Conservation (phyloP, 2,797 vertebrate genomes). For the Acomys russatus region DNA sequence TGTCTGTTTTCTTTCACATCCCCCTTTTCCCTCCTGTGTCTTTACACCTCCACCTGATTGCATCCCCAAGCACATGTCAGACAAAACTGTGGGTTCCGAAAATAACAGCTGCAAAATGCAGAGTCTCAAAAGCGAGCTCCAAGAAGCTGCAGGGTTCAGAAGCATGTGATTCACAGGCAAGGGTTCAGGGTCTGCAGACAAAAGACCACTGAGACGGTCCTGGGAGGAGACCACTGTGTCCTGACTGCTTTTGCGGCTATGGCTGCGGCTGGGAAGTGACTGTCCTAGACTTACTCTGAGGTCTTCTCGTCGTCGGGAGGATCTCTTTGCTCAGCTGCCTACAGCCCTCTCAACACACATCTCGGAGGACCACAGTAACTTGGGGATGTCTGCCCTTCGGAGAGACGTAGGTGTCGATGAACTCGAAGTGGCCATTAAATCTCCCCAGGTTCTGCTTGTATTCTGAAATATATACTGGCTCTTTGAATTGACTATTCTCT, state of each 20-base stretch:
- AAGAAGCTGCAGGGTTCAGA: constrained; percentile 15
- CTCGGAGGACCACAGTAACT: neutral
- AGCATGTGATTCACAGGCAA: neutral
- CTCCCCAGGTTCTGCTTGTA: neutral
- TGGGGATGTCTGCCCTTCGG: neutral
- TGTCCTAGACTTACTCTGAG: neutral
- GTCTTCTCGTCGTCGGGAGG: neutral
- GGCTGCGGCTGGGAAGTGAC: too few relatives aligned
- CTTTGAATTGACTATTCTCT: constrained; percentile 24
- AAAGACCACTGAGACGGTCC: neutral
- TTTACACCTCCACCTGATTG: neutral
- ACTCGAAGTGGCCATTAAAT: neutral
- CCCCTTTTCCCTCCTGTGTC: neutral
- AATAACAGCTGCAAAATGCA: constrained; percentile 12
- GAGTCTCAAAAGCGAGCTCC: constrained; percentile 28
- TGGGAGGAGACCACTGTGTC: neutral
- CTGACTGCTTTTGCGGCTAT: neutral
- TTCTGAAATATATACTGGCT: neutral
- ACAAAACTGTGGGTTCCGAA: neutral
- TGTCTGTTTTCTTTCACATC: neutral
- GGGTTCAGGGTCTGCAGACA: constrained; percentile 19
- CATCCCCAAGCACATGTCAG: neutral
- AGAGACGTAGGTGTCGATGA: neutral
- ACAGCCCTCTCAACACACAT: neutral
- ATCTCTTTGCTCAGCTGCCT: neutral